These are phyloP conservation scores for Chromis chromis DNA, from an alignment of 2,797 vertebrate genomes.

Conservation along the genomic window DNA sequence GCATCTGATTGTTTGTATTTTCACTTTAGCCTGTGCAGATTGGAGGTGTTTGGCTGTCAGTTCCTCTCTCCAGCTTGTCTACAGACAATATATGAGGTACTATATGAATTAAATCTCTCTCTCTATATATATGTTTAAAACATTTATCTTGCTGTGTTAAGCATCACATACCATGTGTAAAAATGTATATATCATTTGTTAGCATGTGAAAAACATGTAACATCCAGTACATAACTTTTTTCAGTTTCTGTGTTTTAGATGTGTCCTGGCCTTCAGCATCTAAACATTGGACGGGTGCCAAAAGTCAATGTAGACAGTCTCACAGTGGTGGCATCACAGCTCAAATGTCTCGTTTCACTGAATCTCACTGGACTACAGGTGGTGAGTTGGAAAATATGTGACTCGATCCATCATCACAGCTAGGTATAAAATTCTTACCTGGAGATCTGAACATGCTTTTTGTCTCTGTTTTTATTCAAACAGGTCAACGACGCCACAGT, in stretches of 20 bases:
- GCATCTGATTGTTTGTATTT: conserved; percentile 10
- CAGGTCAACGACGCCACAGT: conserved; percentile 70
- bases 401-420: neutral
- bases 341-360: conserved; percentile 74
- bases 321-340: conserved; percentile 65
- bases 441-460: neutral
- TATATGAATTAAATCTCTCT: too few relatives aligned
- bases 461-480: neutral
- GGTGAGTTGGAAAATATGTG: conserved; percentile 43
- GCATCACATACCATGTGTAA: neutral
- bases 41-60: conserved; percentile 82
- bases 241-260: conserved; percentile 27
- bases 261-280: conserved; percentile 60
- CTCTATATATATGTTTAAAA: too few relatives aligned
- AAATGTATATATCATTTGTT: neutral
- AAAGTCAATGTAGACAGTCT: conserved; percentile 68
- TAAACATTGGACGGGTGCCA: conserved; percentile 75
- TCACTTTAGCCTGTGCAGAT: conserved; percentile 66
- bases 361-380: conserved; percentile 73
- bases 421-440: neutral
- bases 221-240: neutral
- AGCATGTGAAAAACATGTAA: neutral
- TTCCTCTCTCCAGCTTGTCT: conserved; percentile 69
- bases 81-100: conserved; percentile 60
- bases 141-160: too few relatives aligned